phyloP scores from a whole-genome alignment of 1,140 invertebrate species.

The Brachionus koreanus region DNA sequence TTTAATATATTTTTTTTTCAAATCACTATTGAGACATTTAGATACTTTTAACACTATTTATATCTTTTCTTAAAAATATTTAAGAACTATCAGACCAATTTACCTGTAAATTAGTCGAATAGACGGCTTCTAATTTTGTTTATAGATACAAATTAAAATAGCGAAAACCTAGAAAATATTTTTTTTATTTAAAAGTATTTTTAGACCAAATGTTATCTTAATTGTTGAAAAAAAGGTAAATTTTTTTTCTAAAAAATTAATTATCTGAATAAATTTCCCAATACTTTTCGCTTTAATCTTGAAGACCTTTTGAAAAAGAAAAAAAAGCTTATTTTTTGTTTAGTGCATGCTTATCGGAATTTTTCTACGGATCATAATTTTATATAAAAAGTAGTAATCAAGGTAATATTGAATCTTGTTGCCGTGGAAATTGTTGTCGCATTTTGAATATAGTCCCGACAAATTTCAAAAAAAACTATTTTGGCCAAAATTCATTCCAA shows the following conservation, averaged over 20 bases:
- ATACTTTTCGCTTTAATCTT: too few relatives aligned
- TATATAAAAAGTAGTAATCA: background rate
- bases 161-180: too few relatives aligned
- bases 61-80: background rate
- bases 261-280: too few relatives aligned
- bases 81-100: background rate
- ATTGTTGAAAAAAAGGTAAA: too few relatives aligned
- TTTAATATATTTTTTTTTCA: background rate
- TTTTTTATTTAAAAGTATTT: too few relatives aligned
- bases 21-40: background rate
- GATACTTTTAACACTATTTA: too few relatives aligned
- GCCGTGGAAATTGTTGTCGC: background rate
- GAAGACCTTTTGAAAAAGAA: too few relatives aligned
- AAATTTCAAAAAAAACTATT: background rate
- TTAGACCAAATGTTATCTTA: too few relatives aligned
- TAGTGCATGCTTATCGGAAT: background rate
- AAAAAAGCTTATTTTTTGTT: background rate
- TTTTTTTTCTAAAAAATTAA: too few relatives aligned
- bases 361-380: background rate
- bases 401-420: constrained; percentile 8
- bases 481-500: background rate
- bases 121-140: background rate
- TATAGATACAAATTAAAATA: too few relatives aligned
- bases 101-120: background rate
- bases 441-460: background rate